A percentile compares a stretch with the other conserved stretches of the same genome.
Conservation (phyloP, 2,888 invertebrate genomes). For the Oligia latruncula region DNA sequence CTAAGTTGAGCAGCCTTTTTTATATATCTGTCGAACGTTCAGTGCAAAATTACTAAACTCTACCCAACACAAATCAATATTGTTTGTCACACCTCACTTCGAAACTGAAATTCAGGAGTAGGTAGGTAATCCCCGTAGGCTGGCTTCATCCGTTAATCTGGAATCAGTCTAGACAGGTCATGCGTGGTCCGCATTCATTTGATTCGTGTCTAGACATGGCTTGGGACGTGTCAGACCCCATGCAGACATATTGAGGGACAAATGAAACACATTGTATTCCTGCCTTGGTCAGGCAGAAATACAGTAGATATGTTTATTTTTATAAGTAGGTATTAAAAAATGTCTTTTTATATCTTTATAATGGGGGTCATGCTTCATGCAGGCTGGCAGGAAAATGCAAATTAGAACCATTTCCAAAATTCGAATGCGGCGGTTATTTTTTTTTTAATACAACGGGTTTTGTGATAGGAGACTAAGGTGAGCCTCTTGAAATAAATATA, state of each 20-base stretch:
- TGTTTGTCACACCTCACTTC: neutral
- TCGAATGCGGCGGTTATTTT: neutral
- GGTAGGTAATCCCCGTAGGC: conserved; percentile 16
- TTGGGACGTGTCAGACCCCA: neutral
- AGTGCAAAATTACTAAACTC: neutral
- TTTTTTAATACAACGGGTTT: neutral
- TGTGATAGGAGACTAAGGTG: neutral
- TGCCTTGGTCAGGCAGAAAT: too few species aligned
- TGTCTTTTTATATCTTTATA: neutral
- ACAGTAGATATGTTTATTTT: neutral
- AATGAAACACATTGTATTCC: too few species aligned
- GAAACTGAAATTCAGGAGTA: conserved; percentile 13
- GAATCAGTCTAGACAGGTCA: conserved; percentile 24
- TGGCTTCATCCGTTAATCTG: conserved; percentile 19
- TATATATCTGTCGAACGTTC: neutral
- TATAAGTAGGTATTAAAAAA: neutral
- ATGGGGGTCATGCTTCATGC: neutral
- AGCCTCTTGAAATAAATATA: neutral
- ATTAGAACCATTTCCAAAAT: neutral
- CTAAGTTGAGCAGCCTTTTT: neutral
- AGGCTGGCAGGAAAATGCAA: neutral
- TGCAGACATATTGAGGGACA: neutral
- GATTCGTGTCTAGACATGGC: neutral
- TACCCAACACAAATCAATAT: conserved; percentile 1
- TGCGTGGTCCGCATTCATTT: neutral